Conservation (phyloP, 1,140 invertebrate species). For the Saxidomus purpurata region DNA sequence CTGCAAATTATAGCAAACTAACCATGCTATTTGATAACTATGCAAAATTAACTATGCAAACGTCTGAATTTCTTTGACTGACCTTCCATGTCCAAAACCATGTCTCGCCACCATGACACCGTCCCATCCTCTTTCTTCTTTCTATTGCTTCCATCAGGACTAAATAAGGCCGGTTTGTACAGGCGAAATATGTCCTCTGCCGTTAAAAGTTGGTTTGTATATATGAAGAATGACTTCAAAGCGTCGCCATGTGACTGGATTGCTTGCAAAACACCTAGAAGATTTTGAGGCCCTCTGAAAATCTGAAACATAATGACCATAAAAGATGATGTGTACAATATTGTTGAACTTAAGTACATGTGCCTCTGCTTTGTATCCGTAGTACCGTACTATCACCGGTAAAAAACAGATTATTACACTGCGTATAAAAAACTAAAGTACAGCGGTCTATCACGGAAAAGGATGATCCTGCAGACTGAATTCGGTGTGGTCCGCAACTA, state of each 20-base stretch:
- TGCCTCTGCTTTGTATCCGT: too few species aligned
- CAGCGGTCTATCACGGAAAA: too few species aligned
- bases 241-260: not conserved
- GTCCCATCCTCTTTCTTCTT: slow-evolving; percentile 16
- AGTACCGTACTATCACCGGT: too few species aligned
- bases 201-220: not conserved
- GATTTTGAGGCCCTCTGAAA: slow-evolving; percentile 16
- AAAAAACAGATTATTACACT: too few species aligned
- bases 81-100: slow-evolving; percentile 17
- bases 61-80: not conserved
- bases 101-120: slow-evolving; percentile 22
- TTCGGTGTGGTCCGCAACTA: too few species aligned
- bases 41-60: too few species aligned
- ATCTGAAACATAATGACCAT: not conserved
- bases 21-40: too few species aligned
- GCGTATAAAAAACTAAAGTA: too few species aligned
- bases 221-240: not conserved
- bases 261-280: not conserved
- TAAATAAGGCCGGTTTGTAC: not conserved
- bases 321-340: not conserved
- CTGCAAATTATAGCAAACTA: too few species aligned
- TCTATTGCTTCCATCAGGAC: not conserved
- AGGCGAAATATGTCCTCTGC: not conserved
- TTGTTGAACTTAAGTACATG: too few species aligned
- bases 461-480: too few species aligned